These are phyloP conservation scores for Drosophila yooni DNA, from an alignment of 2,888 invertebrate genomes.

Conservation along the genomic window DNA sequence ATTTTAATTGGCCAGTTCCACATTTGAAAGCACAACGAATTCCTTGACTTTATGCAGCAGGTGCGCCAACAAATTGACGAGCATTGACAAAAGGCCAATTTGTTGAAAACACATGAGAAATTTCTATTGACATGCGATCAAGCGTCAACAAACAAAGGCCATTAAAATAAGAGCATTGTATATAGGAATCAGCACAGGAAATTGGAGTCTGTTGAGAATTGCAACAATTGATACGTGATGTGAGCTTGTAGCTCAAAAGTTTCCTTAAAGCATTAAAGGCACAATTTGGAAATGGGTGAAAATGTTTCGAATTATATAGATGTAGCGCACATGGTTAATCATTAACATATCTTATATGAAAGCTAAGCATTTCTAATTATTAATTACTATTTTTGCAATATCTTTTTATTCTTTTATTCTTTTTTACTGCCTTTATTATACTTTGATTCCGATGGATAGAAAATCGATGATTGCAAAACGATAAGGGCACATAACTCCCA, in stretches of 20 bases:
- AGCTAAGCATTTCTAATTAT: background rate
- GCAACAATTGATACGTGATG: conserved; percentile 9
- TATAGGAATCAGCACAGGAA: background rate
- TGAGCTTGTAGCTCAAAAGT: background rate
- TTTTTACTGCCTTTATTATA: background rate
- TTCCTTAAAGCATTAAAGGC: background rate
- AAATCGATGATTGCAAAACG: no score
- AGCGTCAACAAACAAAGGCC: conserved; percentile 30
- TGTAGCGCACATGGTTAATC: background rate
- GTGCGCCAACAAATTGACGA: conserved; percentile 38
- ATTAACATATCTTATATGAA: background rate
- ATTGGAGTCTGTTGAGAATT: conserved; percentile 10
- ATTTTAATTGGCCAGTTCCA: conserved; percentile 68
- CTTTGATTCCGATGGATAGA: no score
- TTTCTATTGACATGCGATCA: conserved; percentile 25
- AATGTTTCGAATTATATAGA: background rate
- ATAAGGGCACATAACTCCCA: no score
- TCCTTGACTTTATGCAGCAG: conserved; percentile 26
- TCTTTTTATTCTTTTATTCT: background rate
- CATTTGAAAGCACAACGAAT: conserved; percentile 44
- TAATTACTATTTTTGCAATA: background rate
- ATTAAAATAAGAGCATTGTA: conserved; percentile 24
- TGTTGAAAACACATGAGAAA: conserved; percentile 9
- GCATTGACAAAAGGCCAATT: conserved; percentile 32
- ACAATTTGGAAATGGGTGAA: background rate